These are phyloP conservation scores for Charanyca ferruginea DNA, from an alignment of 2,888 invertebrate species.

Conservation along the genomic window DNA sequence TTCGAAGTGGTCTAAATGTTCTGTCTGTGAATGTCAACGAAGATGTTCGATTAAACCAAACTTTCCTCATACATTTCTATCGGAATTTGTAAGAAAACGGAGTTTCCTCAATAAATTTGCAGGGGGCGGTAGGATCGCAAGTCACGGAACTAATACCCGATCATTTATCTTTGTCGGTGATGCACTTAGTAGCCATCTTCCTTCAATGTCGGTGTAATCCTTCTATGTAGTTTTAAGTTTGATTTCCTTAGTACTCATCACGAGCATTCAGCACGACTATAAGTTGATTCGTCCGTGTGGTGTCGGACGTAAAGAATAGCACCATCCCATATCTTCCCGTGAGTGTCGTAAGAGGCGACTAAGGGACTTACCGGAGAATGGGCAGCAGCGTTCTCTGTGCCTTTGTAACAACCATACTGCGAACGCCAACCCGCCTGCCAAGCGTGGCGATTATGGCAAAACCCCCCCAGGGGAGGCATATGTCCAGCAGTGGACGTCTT, in stretches of 20 bases:
- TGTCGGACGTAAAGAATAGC: too few species aligned
- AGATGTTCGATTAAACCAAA: slow-evolving; percentile 28
- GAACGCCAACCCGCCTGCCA: too few species aligned
- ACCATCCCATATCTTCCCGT: too few species aligned
- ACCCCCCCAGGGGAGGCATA: too few species aligned
- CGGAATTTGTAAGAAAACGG: slow-evolving; percentile 31
- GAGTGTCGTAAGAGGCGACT: too few species aligned
- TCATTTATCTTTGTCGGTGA: slow-evolving; percentile 56
- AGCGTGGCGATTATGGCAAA: too few species aligned
- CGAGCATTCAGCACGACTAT: not conserved
- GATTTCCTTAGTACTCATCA: slow-evolving; percentile 12
- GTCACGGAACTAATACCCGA: slow-evolving; percentile 44
- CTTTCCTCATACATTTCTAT: slow-evolving; percentile 54
- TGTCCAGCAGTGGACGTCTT: too few species aligned
- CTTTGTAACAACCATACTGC: too few species aligned
- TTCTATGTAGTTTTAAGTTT: slow-evolving; percentile 28
- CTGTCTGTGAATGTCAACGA: slow-evolving; percentile 37
- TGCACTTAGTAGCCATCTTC: slow-evolving; percentile 58
- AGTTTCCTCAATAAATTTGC: slow-evolving; percentile 57
- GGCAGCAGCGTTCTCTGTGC: too few species aligned
- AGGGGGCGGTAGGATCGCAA: slow-evolving; percentile 45
- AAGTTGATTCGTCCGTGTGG: not conserved
- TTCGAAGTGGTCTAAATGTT: slow-evolving; percentile 31
- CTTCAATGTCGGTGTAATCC: slow-evolving; percentile 49
- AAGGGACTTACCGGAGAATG: too few species aligned